Percentiles rank a stretch among this genome's conserved stretches.
These are phyloP conservation scores for Zoanthus sociatus DNA, from an alignment of 92 coral and sea anemone genomes.

Conservation along the genomic window DNA sequence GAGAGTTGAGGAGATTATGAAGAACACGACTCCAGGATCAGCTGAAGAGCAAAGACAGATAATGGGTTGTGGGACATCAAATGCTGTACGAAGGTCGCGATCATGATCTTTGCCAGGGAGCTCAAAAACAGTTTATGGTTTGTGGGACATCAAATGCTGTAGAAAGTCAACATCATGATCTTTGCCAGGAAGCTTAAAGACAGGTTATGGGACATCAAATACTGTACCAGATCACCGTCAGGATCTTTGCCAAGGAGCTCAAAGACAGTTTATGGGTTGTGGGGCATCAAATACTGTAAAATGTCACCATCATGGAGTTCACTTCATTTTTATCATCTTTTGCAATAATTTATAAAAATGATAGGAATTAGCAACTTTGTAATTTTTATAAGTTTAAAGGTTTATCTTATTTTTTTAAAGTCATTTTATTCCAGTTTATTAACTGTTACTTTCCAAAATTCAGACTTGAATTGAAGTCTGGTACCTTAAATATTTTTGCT, in stretches of 20 bases:
- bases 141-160: conserved; percentile 52
- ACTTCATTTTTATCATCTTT: too few relatives aligned
- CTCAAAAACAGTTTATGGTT: conserved; percentile 61
- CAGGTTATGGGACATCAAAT: conserved; percentile 42
- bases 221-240: conserved; percentile 70
- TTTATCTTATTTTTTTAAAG: too few relatives aligned
- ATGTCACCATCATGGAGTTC: neutral
- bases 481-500: too few relatives aligned
- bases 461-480: too few relatives aligned
- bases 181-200: conserved; percentile 58
- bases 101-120: conserved; percentile 16
- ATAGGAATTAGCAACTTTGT: too few relatives aligned
- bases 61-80: conserved; percentile 55
- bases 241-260: conserved; percentile 4
- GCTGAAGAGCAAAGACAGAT: conserved; percentile 74
- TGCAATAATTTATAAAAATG: too few relatives aligned
- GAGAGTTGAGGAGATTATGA: conserved; percentile 90
- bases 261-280: conserved; percentile 58
- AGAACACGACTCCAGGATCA: conserved; percentile 84
- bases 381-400: too few relatives aligned
- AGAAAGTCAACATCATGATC: conserved; percentile 66
- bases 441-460: too few relatives aligned
- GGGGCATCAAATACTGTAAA: conserved; percentile 53
- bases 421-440: too few relatives aligned
- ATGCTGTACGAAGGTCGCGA: conserved; percentile 70